phyloP scores from a whole-genome alignment of 1,140 invertebrate species.

The Leucophenga varia region DNA sequence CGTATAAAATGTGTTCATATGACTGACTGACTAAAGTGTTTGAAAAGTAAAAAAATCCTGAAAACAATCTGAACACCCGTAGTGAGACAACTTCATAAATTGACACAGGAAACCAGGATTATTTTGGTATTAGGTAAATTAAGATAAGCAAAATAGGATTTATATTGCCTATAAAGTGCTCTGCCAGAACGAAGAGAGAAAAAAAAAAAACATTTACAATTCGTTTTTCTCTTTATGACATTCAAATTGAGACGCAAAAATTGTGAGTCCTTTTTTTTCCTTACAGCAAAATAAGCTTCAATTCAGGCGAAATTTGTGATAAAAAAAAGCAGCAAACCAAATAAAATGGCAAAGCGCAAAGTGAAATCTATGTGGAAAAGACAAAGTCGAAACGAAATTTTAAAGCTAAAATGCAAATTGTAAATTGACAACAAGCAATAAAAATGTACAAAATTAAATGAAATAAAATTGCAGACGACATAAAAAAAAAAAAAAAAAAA shows the following conservation, averaged over 20 bases:
- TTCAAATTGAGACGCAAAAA: too few relatives aligned
- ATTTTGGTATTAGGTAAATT: conserved; percentile 35
- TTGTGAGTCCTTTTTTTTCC: too few relatives aligned
- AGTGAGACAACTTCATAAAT: too few relatives aligned
- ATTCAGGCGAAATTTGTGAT: conserved; percentile 12
- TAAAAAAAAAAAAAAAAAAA: conserved; percentile 1
- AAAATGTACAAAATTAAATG: conserved; percentile 20
- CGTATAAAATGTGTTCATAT: too few relatives aligned
- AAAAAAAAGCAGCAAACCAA: conserved; percentile 19
- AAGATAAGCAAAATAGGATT: conserved; percentile 49
- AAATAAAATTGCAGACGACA: conserved; percentile 12
- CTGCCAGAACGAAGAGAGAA: neutral
- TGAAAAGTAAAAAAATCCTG: too few relatives aligned
- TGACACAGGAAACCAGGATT: conserved; percentile 13
- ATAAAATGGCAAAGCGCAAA: conserved; percentile 15
- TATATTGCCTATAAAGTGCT: conserved; percentile 19
- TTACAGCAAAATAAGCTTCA: conserved; percentile 49
- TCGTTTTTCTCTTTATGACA: conserved; percentile 35
- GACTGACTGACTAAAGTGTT: too few relatives aligned
- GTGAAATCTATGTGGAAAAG: too few relatives aligned
- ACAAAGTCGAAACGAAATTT: neutral
- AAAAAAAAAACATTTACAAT: conserved; percentile 1
- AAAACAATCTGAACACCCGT: too few relatives aligned
- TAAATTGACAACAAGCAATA: conserved; percentile 37
- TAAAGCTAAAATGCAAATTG: conserved; percentile 17